These are phyloP conservation scores for Lasioglossum vierecki DNA, from an alignment of 2,888 invertebrate genomes.

Conservation along the genomic window DNA sequence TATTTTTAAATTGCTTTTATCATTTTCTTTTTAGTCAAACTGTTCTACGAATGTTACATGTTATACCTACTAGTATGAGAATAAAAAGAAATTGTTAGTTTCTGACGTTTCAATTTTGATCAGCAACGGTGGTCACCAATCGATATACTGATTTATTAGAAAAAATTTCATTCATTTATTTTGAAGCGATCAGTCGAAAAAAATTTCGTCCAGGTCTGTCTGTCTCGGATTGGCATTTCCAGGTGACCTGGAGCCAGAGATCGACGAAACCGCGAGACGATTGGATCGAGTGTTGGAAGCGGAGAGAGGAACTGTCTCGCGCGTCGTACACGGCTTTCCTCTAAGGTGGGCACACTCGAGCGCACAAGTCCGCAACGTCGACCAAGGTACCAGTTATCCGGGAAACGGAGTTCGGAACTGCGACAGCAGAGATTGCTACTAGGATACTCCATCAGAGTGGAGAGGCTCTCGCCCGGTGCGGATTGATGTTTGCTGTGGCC, in stretches of 20 bases:
- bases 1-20: too few species aligned
- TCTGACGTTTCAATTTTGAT: too few species aligned
- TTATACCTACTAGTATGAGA: too few species aligned
- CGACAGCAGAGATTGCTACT: slow-evolving; percentile 64
- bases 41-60: too few species aligned
- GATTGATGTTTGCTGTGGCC: slow-evolving; percentile 69
- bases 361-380: slow-evolving; percentile 27
- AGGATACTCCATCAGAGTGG: slow-evolving; percentile 68
- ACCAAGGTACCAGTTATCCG: slow-evolving; percentile 41
- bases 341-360: slow-evolving; percentile 23
- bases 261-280: slow-evolving; percentile 27
- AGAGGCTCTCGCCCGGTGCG: slow-evolving; percentile 63
- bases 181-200: background rate
- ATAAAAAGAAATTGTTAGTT: too few species aligned
- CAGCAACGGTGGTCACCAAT: too few species aligned
- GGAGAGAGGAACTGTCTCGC: slow-evolving; percentile 26
- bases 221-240: background rate
- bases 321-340: slow-evolving; percentile 40
- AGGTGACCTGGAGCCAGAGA: background rate
- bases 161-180: too few species aligned
- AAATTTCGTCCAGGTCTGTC: background rate
- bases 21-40: too few species aligned
- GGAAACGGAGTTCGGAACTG: slow-evolving; percentile 52
- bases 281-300: slow-evolving; percentile 29
- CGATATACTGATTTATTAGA: too few species aligned